Base-by-base conservation (phyloP, 2,888 invertebrate genomes). In the Hydroisotoma schaefferi region DNA sequence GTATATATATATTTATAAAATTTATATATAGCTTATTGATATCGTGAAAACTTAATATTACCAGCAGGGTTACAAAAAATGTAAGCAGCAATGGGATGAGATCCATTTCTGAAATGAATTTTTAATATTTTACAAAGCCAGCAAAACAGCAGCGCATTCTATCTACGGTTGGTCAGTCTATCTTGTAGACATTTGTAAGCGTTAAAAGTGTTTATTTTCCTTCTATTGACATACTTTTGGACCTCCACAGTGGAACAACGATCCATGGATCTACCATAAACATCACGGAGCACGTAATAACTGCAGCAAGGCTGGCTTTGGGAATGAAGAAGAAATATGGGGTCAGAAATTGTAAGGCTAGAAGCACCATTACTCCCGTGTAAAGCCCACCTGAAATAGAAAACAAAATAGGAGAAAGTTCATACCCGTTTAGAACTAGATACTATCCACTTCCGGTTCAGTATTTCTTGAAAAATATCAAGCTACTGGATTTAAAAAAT, bases 191-290 rank as follows among this genome's bases (percentile, higher is more conserved):
- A n/a, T n/a, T n/a, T n/a, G n/a, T n/a, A n/a, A n/a, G n/a, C n/a
- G n/a, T n/a, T n/a, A n/a, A n/a, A n/a, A n/a, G n/a, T n/a, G n/a
- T n/a, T n/a, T n/a, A n/a, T n/a, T n/a, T n/a, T n/a, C n/a, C n/a
- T n/a, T n/a, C n/a, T n/a, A 33, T 27, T 20, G 25, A 43, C 47
- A 52, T 56, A 68, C 69, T 62, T 55, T 71, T 70, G 12, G 68
- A 67, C 71, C 88, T 82, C 90, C 91, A 92, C 86, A 92, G 89
- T 0, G 90, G 88, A 71, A 85, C 85, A 53, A 92, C 81, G 53
- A 92, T 90, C 76, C 86, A 85, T 67, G 89, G 87, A 77, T 92
- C 91, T 18, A 92, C 86, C 91, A 92, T 92, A 76, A 91, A 90
- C 55, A 94, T 81, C 46, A 94, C 94, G 25, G 94, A 94, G 29